A percentile compares a stretch with the other conserved stretches of the same genome.
These are phyloP conservation scores for Ameiurus melas DNA, from an alignment of 2,113 vertebrate species.

Conservation along the genomic window DNA sequence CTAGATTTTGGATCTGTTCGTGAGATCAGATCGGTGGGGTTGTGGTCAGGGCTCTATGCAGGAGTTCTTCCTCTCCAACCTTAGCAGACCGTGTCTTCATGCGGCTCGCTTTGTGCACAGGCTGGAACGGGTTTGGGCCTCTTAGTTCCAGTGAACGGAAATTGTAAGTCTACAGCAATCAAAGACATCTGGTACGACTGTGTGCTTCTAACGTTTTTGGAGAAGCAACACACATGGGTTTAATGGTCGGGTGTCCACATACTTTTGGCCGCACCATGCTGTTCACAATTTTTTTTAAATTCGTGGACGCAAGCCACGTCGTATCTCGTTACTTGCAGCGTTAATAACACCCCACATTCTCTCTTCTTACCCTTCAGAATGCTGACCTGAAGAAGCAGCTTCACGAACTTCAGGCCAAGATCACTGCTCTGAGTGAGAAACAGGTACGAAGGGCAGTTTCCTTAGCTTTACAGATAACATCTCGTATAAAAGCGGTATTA, in stretches of 20 bases:
- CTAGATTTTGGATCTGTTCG: neutral
- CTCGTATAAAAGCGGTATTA: neutral
- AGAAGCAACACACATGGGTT: neutral
- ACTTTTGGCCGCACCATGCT: neutral
- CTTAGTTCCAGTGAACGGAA: neutral
- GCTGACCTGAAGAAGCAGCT: slow-evolving; percentile 99
- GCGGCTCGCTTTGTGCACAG: neutral
- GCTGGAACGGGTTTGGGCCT: neutral
- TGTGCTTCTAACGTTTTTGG: neutral
- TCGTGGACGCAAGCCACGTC: neutral
- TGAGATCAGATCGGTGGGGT: neutral
- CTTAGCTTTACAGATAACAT: neutral
- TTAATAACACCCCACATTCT: neutral
- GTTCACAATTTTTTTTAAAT: neutral
- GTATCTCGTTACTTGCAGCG: too few species aligned
- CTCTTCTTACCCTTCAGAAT: slow-evolving; percentile 77
- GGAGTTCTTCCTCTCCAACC: neutral
- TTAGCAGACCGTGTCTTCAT: neutral
- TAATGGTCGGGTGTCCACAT: neutral
- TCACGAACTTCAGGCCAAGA: slow-evolving; percentile 99
- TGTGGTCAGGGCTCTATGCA: neutral
- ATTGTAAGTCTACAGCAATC: neutral
- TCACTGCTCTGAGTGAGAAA: slow-evolving; percentile 98
- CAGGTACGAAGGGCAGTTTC: slow-evolving; percentile 77
- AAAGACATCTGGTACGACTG: neutral